Percentiles rank a stretch among this genome's conserved stretches.
These are phyloP conservation scores for Rhinolophus sinicus DNA, from an alignment of 2,113 vertebrate species.

Conservation along the genomic window DNA sequence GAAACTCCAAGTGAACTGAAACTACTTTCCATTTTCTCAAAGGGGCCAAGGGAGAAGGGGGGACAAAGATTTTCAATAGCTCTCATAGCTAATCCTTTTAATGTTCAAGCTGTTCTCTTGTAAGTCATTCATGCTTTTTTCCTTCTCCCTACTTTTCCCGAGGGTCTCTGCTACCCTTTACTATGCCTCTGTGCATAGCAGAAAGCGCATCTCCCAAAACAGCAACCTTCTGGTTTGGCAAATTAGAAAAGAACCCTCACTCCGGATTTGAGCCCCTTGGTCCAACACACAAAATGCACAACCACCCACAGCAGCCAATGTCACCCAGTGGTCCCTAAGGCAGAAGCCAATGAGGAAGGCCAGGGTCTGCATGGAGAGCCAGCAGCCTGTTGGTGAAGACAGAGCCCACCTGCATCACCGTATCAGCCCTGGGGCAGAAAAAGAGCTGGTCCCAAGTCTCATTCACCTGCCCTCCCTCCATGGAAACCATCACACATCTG, in stretches of 20 bases:
- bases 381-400: neutral
- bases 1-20: neutral
- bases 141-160: neutral
- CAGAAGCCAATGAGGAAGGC: neutral
- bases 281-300: neutral
- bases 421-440: neutral
- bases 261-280: neutral
- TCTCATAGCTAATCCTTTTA: neutral
- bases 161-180: neutral
- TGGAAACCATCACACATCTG: neutral
- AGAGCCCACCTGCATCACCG: neutral
- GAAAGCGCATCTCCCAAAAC: neutral
- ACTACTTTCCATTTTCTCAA: neutral
- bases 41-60: neutral
- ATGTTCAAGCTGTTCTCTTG: neutral
- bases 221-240: neutral
- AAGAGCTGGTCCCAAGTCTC: neutral
- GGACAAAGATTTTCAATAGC: neutral
- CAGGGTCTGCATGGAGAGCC: neutral
- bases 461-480: neutral
- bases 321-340: neutral
- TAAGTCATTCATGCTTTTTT: neutral
- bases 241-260: neutral
- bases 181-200: neutral
- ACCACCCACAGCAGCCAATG: accelerated